These are phyloP conservation scores for Microdon myrmicae DNA, from an alignment of 2,888 invertebrate genomes.

Conservation along the genomic window DNA sequence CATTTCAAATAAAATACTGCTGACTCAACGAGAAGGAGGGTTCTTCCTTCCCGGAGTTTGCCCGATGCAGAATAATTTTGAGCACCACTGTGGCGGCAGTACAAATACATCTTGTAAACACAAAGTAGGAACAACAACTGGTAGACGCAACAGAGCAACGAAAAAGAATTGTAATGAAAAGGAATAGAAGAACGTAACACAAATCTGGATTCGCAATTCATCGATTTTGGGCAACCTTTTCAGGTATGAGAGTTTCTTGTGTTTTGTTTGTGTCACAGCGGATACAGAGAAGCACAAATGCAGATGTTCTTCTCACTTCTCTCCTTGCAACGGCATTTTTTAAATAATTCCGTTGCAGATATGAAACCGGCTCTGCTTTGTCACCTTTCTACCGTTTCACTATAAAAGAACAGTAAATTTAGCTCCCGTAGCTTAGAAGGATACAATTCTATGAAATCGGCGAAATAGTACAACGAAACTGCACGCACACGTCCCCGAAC, in stretches of 20 bases:
- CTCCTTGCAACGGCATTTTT: not conserved
- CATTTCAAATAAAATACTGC: no score
- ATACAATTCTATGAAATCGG: no score
- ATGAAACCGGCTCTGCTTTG: constrained; percentile 22
- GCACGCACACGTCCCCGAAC: no score
- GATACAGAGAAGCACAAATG: constrained; percentile 8
- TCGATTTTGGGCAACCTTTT: constrained; percentile 48
- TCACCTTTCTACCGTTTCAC: no score
- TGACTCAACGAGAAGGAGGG: no score
- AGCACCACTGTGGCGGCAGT: no score
- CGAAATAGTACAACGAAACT: no score
- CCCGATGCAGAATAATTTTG: no score
- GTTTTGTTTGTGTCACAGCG: constrained; percentile 14
- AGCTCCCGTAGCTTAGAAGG: no score
- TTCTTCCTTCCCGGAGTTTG: no score
- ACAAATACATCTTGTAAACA: no score
- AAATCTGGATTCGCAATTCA: constrained; percentile 36
- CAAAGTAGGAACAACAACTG: no score
- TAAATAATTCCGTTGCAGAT: not conserved
- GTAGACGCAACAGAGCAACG: constrained; percentile 22
- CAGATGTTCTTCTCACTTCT: constrained; percentile 41
- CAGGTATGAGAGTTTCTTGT: constrained; percentile 12
- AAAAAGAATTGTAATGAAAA: not conserved
- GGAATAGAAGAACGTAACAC: constrained; percentile 6
- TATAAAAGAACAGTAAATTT: constrained; percentile 25